A percentile compares a stretch with the other conserved stretches of the same genome.
phyloP scores from a whole-genome alignment of 2,888 invertebrate genomes.

The Andrena praecox region DNA sequence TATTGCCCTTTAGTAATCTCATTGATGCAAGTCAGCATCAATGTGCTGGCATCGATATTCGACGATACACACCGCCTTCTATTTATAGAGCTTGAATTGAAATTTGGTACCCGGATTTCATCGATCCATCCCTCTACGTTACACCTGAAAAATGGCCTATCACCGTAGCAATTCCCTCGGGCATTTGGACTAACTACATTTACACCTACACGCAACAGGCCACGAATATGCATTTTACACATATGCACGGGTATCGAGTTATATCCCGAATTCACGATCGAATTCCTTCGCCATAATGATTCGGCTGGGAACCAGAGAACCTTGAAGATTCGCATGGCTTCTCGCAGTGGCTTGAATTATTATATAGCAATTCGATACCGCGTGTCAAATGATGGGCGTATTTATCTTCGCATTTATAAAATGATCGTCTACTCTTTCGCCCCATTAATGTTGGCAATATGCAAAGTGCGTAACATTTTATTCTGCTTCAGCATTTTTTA shows the following conservation, averaged over 20 bases:
- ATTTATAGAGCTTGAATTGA: conserved; percentile 31
- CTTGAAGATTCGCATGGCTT: too few relatives aligned
- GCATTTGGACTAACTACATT: too few relatives aligned
- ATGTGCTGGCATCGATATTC: conserved; percentile 32
- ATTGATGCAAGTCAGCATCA: conserved; percentile 11
- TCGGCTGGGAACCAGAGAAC: too few relatives aligned
- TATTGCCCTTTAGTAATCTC: background rate
- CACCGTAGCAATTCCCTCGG: conserved; percentile 2
- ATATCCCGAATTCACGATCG: conserved; percentile 3
- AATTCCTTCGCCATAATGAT: too few relatives aligned
- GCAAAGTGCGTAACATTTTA: too few relatives aligned
- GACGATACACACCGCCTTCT: conserved; percentile 9
- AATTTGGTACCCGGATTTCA: conserved; percentile 21
- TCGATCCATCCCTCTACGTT: background rate
- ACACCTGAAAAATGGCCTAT: conserved; percentile 13
- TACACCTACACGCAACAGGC: background rate
- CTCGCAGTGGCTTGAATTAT: too few relatives aligned
- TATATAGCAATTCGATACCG: too few relatives aligned
- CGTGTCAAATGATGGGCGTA: too few relatives aligned
- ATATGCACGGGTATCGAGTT: background rate
- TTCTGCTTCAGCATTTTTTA: too few relatives aligned
- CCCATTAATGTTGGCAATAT: too few relatives aligned
- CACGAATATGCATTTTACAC: background rate
- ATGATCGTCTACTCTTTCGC: too few relatives aligned
- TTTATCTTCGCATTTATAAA: too few relatives aligned